These are phyloP conservation scores for Corynorhinus townsendii DNA, from an alignment of 2,113 vertebrate species.

Conservation along the genomic window DNA sequence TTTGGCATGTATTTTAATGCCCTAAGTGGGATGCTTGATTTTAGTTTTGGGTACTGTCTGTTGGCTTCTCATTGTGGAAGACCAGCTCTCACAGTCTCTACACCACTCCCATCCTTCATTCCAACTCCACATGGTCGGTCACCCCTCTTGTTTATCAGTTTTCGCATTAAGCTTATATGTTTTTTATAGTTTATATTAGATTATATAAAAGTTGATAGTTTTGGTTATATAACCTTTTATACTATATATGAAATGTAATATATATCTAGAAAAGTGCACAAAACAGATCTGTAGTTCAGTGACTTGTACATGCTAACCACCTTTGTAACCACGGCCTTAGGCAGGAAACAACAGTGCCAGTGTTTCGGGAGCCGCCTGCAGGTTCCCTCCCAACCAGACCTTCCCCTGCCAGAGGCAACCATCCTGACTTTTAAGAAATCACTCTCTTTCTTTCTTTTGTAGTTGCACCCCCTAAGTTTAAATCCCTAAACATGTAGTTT, in stretches of 20 bases:
- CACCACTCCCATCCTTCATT: not conserved
- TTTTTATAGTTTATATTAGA: not conserved
- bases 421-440: not conserved
- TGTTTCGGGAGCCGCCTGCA: fast-evolving
- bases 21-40: not conserved
- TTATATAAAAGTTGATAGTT: not conserved
- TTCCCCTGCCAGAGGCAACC: not conserved
- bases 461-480: not conserved
- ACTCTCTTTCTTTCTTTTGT: not conserved
- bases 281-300: not conserved
- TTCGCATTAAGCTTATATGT: not conserved
- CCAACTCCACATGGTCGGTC: not conserved
- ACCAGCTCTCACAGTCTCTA: not conserved
- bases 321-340: not conserved
- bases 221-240: not conserved
- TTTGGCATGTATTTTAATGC: not conserved
- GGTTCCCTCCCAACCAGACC: not conserved
- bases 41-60: not conserved
- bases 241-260: not conserved
- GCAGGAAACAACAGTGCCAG: too few relatives aligned
- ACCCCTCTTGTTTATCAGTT: not conserved
- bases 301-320: not conserved
- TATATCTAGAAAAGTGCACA: not conserved
- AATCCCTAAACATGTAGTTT: not conserved
- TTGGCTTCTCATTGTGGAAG: not conserved